Evolutionary conservation across 2,888 invertebrate species (phyloP).

Genomic region (Villa cingulata): DNA sequence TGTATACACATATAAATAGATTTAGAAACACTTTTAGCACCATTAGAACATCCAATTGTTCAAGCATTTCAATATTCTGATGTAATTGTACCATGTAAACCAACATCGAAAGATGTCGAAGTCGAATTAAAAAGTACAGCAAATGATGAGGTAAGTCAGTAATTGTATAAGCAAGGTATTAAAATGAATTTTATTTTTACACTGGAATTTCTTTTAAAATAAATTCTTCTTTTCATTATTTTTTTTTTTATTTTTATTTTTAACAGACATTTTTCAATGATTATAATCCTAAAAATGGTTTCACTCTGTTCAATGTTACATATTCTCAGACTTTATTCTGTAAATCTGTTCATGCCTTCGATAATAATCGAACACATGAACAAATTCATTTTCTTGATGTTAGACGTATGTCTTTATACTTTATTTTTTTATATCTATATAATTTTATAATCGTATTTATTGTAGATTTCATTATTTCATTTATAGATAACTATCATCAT

Average conservation of each 20-base stretch:
- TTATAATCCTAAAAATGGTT: constrained; percentile 10
- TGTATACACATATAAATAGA: constrained; percentile 27
- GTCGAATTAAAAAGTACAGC: constrained; percentile 35
- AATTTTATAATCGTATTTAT: too few relatives aligned
- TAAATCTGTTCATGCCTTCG: neutral
- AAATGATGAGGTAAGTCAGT: constrained; percentile 35
- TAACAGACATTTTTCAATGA: neutral
- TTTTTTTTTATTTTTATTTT: neutral
- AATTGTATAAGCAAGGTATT: constrained; percentile 11
- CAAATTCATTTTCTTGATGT: constrained; percentile 3
- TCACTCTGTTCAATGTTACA: constrained; percentile 6
- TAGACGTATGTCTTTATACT: constrained; percentile 6
- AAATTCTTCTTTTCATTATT: neutral
- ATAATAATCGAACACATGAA: constrained; percentile 2
- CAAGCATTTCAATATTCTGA: constrained; percentile 33
- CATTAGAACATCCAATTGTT: constrained; percentile 23
- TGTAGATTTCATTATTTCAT: too few relatives aligned
- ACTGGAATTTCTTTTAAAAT: too few relatives aligned
- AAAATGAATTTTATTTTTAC: too few relatives aligned
- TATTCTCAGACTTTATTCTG: constrained; percentile 5
- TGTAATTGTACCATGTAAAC: constrained; percentile 46
- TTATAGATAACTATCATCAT: too few relatives aligned
- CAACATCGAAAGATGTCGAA: constrained; percentile 44
- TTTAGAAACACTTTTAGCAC: constrained; percentile 35
- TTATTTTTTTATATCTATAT: neutral